Evolutionary conservation across 2,888 invertebrate species (phyloP), one percentile per base, ranked within the genome.

Genomic region (Eupithecia insigniata): DNA sequence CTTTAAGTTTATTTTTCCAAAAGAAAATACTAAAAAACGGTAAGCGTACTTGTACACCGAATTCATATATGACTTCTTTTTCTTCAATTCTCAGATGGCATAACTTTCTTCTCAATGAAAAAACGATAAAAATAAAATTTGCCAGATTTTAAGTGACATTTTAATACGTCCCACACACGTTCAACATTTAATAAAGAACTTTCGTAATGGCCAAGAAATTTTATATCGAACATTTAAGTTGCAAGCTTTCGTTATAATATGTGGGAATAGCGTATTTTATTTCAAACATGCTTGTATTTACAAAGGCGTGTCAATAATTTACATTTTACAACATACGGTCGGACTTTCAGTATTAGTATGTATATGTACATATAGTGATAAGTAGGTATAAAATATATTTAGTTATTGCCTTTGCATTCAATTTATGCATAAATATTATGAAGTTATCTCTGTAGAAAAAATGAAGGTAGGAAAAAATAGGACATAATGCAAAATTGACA

Each of bases 251-350:
- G 75, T 77, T 77, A 74, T 76, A 66, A 72, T 75, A 68, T 73
- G 69, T 73, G 78, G 73, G 79, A 82, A 81, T 83, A 80, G 78
- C 78, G 76, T 75, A 66, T 83, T 83, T 84, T 84, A 82, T 79
- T 74, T 79, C 75, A 64, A 71, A 75, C 76, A 76, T 75, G 71
- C 66, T 68, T 70, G 74, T 78, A 81, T 80, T 78, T 81, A 82
- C 82, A 82, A 81, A 78, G 74, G 75, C 75, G 79, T 79, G 75
- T 79, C 74, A 76, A 77, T 81, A 82, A 80, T 76, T 82, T 79
- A 80, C 79, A 71, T 77, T 1, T 77, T 76, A 72, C 69, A 18
- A 62, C 67, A 70, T 55, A 26, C 4, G 22, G 30, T 30, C 18
- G 60, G 30, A 75, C 61, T 69, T 61, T 67, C 64, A 67, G 70